These are phyloP conservation scores for Stictonetta naevosa DNA, from an alignment of 2,113 vertebrate species.

Conservation along the genomic window DNA sequence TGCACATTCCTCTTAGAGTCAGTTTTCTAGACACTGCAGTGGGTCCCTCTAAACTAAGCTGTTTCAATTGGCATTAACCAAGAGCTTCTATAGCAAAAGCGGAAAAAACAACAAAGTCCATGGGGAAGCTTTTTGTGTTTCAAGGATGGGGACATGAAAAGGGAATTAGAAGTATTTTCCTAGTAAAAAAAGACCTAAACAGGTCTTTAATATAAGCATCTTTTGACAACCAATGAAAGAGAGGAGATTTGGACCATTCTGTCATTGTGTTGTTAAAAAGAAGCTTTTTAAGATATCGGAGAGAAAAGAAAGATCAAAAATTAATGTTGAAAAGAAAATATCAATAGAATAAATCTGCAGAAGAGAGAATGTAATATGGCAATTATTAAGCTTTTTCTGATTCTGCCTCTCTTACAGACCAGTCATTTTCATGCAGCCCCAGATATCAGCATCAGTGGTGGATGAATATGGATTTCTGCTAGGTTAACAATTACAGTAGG, in stretches of 20 bases:
- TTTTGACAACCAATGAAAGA: not conserved
- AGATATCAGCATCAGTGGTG: not conserved
- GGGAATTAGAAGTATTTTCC: not conserved
- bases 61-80: conserved; percentile 6
- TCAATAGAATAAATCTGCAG: not conserved
- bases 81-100: not conserved
- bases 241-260: not conserved
- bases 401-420: not conserved
- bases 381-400: not conserved
- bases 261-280: not conserved
- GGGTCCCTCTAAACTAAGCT: conserved; percentile 39
- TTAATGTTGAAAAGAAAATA: not conserved
- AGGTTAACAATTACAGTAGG: not conserved
- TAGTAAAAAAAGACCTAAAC: not conserved
- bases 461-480: not conserved
- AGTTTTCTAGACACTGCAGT: conserved; percentile 40
- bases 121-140: conserved; percentile 3
- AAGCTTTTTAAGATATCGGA: not conserved
- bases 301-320: not conserved
- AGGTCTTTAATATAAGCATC: not conserved
- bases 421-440: not conserved
- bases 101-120: conserved; percentile 14
- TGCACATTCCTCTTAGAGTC: conserved; percentile 12
- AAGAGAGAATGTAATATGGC: not conserved
- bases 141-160: not conserved